Base-by-base conservation (phyloP, 1,140 invertebrate species). In the Drosophila guanche region DNA sequence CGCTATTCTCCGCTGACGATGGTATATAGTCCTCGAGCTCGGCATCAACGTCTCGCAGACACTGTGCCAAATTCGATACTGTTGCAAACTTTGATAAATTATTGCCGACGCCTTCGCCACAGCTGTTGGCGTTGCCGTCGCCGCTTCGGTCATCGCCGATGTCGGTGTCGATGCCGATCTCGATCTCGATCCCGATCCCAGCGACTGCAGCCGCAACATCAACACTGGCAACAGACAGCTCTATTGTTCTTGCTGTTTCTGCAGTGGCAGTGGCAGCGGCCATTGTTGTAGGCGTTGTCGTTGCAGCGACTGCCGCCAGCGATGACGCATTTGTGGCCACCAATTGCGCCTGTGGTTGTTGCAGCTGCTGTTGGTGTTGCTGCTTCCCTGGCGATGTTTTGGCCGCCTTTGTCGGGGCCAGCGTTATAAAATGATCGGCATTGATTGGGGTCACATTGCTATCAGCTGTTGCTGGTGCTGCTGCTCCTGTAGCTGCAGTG, bases 51-150 rank as follows among this genome's bases (percentile, higher is more conserved):
- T 91, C 90, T 89, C 86, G 80, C 85, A 91, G 83, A 91, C 71
- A 90, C 80, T 90, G 89, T 79, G 89, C 89, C 89, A 90, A 90
- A 90, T 90, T 90, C 89, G 81, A 90, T 90, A 90, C 89, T 90
- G 89, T 90, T 84, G 90, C 90, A 90, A 91, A 91, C 84, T 91
- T 91, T 90, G 90, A 89, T 90, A 91, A 91, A 90, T 89, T 90
- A 86, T 89, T 90, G 77, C 79, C 74, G 68, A 78, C 74, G 76
- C 69, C 67, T 70, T 81, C 76, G 68, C 62, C 76, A 75, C 78
- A 84, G 83, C 83, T 88, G 83, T 83, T 85, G 71, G 50, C 47
- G 78, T 41, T 58, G 56, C 27, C 12, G 48, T 52, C 56, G 33
- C 33, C 33, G 33, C 33, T 37, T 37, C 33, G 33, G 33, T 37